Base-by-base conservation (phyloP, 2,888 invertebrate species). In the Drosophila kambysellisi region DNA sequence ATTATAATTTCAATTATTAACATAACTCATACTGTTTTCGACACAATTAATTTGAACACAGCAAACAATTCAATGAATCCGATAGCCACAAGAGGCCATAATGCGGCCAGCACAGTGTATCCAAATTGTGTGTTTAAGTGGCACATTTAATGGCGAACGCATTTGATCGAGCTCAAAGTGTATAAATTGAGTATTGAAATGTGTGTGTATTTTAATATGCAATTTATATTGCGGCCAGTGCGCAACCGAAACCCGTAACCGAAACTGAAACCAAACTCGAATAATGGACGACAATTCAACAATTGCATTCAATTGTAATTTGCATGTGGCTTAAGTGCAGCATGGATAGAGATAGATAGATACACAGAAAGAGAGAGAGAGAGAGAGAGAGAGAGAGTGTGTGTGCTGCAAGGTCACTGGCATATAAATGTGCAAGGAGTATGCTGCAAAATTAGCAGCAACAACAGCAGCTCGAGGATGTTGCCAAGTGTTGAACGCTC, bases 401-500 rank as follows among this genome's bases (percentile, higher is more conserved):
- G 35, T 12, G 50, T 72, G 63, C 46, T 11, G 59, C 73, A 76
- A 79, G 79, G 73, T 66, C 65, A 74, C 59, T 57, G 60, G 52
- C 67, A 80, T 58, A 72, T 70, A 68, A 69, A 74, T 69, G 62
- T 20, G 41, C 54, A n/a, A 53, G 53, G 32, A 59, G 25, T 41
- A 73, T 66, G 73, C 76, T 59, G 64, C 84, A 74, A 76, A 87
- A 84, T 84, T 87, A 84, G 88, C 88, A 77, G 68, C 57, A 61
- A 51, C 61, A 72, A 65, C 72, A 70, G 77, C 71, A 70, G 80
- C 67, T 50, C 50, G 74, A 65, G 58, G 74, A 64, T 61, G 72
- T 57, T 70, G 74, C 83, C 85, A 81, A 85, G 88, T 85, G 84
- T 75, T 73, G 76, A 85, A 79, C 82, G 84, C 84, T 88, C 84